These are phyloP conservation scores for Turnix velox DNA, from an alignment of 2,113 vertebrate genomes.

Conservation along the genomic window DNA sequence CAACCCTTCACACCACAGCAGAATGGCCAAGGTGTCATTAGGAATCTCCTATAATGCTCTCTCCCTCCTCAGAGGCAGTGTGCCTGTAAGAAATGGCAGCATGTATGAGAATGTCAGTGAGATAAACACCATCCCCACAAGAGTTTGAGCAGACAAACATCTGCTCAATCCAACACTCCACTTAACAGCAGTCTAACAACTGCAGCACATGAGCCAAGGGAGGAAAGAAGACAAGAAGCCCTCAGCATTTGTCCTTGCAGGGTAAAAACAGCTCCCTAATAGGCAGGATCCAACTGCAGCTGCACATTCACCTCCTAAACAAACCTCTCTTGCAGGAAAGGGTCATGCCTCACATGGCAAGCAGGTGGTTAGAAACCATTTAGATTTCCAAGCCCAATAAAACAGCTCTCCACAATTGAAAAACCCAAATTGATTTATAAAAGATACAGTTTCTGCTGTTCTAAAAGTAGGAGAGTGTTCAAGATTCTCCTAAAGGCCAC, in stretches of 20 bases:
- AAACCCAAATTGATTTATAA: background rate
- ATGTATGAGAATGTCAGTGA: background rate
- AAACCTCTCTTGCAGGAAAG: background rate
- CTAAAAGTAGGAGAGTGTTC: background rate
- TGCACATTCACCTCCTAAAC: background rate
- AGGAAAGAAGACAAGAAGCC: background rate
- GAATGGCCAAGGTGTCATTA: background rate
- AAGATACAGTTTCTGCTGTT: background rate
- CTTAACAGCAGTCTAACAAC: background rate
- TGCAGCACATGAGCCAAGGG: background rate
- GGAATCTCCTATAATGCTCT: background rate
- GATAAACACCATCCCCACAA: background rate
- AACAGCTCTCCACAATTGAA: background rate
- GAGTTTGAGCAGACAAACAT: background rate
- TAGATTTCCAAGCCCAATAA: background rate
- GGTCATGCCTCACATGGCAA: background rate
- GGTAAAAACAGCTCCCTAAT: background rate
- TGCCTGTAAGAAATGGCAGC: background rate
- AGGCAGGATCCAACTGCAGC: background rate
- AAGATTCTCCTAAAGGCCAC: background rate
- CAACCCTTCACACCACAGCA: background rate
- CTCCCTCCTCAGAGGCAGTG: background rate
- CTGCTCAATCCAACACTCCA: background rate
- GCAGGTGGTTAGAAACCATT: background rate
- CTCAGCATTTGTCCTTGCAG: accelerated